phyloP scores from a whole-genome alignment of 2,113 vertebrate species.

The Chiloscyllium plagiosum region DNA sequence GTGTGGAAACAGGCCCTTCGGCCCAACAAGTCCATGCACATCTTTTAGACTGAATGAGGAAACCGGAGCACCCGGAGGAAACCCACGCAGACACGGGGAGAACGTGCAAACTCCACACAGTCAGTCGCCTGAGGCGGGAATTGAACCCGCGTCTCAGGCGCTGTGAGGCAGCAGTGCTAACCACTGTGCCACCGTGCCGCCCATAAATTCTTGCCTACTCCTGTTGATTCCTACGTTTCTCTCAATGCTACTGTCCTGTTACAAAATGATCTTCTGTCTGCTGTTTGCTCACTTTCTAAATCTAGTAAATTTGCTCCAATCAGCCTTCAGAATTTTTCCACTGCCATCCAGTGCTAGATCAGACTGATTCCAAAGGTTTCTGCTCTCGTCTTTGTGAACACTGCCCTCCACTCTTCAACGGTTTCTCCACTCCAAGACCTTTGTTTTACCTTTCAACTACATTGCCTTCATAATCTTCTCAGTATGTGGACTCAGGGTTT shows the following conservation, averaged over 20 bases:
- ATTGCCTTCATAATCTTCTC: background rate
- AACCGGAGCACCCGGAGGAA: too few relatives aligned
- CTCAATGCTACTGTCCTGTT: background rate
- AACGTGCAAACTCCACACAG: too few relatives aligned
- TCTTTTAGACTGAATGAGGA: too few relatives aligned
- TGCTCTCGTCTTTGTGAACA: background rate
- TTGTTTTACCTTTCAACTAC: background rate
- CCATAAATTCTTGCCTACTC: background rate
- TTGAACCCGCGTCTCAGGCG: too few relatives aligned
- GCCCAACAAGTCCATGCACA: too few relatives aligned
- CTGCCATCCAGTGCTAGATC: too few relatives aligned
- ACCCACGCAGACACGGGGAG: too few relatives aligned
- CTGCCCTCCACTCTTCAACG: background rate
- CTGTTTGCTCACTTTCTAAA: too few relatives aligned
- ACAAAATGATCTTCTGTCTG: background rate
- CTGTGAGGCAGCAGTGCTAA: too few relatives aligned
- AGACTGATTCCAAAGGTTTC: background rate
- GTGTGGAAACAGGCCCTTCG: too few relatives aligned
- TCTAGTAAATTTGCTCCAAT: background rate
- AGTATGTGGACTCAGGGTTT: background rate
- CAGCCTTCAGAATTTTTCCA: background rate
- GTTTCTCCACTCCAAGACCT: background rate
- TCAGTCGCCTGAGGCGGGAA: too few relatives aligned
- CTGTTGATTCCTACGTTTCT: background rate
- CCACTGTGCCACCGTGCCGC: too few relatives aligned